A percentile compares a stretch with the other conserved stretches of the same genome.
Evolutionary conservation across 2,888 invertebrate species (phyloP).

Genomic region (Altica lythri): DNA sequence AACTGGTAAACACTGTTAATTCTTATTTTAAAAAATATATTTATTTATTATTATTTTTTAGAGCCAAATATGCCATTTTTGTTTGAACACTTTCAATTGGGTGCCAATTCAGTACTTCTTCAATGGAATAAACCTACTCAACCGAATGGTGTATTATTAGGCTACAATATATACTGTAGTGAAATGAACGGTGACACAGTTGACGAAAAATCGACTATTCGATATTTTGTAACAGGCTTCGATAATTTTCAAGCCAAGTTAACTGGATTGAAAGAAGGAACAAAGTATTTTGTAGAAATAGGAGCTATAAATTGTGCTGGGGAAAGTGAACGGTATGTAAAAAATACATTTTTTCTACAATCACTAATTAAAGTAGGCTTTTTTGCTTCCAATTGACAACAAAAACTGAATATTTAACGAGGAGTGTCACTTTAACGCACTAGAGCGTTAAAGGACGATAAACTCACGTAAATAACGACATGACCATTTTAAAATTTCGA

Average conservation of each 20-base stretch:
- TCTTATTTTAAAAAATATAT: background rate
- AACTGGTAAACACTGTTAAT: conserved; percentile 41
- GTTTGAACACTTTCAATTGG: conserved; percentile 46
- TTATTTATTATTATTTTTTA: conserved; percentile 31
- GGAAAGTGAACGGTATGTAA: conserved; percentile 48
- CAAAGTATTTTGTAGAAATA: conserved; percentile 45
- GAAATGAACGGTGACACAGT: conserved; percentile 41
- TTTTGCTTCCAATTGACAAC: too few relatives aligned
- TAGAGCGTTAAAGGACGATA: too few relatives aligned
- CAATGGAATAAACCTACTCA: conserved; percentile 48
- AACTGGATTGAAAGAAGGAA: conserved; percentile 43
- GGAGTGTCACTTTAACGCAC: too few relatives aligned
- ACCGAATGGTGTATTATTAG: conserved; percentile 47
- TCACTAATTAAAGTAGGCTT: too few relatives aligned
- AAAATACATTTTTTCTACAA: too few relatives aligned
- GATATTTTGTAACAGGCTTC: conserved; percentile 43
- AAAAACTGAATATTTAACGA: too few relatives aligned
- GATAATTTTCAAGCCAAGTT: conserved; percentile 48
- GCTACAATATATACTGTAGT: conserved; percentile 48
- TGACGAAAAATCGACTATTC: conserved; percentile 42
- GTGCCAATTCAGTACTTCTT: conserved; percentile 43
- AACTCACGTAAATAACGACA: too few relatives aligned
- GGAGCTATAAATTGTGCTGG: conserved; percentile 50
- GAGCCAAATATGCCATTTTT: conserved; percentile 46
- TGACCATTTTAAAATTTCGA: too few relatives aligned